phyloP scores from a whole-genome alignment of 2,797 vertebrate species.

The Muscicapa striata region DNA sequence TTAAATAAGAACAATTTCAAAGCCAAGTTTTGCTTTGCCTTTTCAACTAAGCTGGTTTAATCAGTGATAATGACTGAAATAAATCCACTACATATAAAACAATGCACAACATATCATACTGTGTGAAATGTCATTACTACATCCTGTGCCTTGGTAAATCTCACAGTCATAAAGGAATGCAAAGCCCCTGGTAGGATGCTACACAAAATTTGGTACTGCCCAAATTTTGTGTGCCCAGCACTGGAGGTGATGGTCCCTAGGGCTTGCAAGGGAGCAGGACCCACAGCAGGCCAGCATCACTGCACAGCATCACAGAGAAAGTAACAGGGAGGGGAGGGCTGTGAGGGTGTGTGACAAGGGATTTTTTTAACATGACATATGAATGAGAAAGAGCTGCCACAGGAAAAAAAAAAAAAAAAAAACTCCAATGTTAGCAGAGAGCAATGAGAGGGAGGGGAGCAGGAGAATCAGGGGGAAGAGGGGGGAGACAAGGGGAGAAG shows the following conservation, averaged over 20 bases:
- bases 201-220: neutral
- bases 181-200: neutral
- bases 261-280: neutral
- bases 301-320: neutral
- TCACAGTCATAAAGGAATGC: neutral
- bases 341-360: neutral
- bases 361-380: neutral
- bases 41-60: conserved; percentile 78
- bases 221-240: neutral
- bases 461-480: neutral
- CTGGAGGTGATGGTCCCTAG: neutral
- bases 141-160: conserved; percentile 36
- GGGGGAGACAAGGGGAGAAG: neutral
- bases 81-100: conserved; percentile 70
- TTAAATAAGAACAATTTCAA: conserved; percentile 83
- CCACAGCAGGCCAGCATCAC: neutral
- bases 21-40: conserved; percentile 80
- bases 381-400: conserved; percentile 34
- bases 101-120: conserved; percentile 38
- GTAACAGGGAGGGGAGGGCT: neutral
- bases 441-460: neutral
- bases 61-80: conserved; percentile 80
- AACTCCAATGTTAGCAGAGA: neutral
- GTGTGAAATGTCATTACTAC: conserved; percentile 67
- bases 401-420: neutral